These are phyloP conservation scores for Cheirogaleus medius DNA, from an alignment of 2,113 vertebrate genomes.

Conservation along the genomic window DNA sequence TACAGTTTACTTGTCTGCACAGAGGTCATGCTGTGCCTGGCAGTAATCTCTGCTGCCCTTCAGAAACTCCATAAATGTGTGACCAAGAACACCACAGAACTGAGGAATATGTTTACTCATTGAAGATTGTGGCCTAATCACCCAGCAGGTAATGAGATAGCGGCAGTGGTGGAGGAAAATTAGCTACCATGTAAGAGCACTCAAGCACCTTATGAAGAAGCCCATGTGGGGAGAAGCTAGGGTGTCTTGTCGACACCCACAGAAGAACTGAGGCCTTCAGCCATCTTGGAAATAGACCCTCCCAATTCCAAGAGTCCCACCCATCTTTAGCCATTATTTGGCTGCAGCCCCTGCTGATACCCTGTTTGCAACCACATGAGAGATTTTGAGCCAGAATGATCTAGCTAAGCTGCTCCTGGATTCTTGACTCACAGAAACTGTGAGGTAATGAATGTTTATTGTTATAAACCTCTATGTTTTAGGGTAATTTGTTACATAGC, in stretches of 20 bases:
- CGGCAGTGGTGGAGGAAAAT: not conserved
- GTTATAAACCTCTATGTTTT: not conserved
- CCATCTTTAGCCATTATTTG: not conserved
- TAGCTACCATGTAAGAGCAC: not conserved
- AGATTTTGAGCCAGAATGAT: not conserved
- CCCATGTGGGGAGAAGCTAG: not conserved
- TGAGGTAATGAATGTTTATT: not conserved
- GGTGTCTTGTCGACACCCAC: not conserved
- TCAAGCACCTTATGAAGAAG: not conserved
- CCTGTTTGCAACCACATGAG: not conserved
- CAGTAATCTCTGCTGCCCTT: too few species aligned
- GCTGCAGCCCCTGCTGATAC: not conserved
- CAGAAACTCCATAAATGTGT: too few species aligned
- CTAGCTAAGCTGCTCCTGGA: not conserved
- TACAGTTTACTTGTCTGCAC: too few species aligned
- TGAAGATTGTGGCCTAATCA: too few species aligned
- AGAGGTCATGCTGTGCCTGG: too few species aligned
- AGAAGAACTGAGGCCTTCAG: not conserved
- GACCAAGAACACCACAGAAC: too few species aligned
- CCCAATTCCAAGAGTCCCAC: not conserved
- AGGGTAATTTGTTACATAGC: slow-evolving; percentile 18
- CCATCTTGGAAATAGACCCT: not conserved
- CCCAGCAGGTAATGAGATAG: too few species aligned
- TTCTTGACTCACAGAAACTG: not conserved
- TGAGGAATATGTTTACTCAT: too few species aligned